Conservation (phyloP, 2,888 invertebrate genomes). For the Orthosia gracilis region DNA sequence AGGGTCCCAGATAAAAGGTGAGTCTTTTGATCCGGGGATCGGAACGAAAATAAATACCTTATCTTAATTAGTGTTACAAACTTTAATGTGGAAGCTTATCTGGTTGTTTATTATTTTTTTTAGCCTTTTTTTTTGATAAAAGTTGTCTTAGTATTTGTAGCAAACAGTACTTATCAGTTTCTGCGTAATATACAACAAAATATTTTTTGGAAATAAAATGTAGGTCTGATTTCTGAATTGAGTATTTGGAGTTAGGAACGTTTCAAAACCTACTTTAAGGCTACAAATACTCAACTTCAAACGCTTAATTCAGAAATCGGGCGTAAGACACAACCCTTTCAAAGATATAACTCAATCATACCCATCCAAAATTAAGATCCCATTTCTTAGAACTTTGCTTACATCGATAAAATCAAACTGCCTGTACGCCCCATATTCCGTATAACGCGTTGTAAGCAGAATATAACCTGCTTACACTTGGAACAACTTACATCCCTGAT, state of each 20-base stretch:
- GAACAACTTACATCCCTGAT: slow-evolving; percentile 79
- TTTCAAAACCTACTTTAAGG: too few relatives aligned
- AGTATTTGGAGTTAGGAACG: too few relatives aligned
- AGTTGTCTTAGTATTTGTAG: not conserved
- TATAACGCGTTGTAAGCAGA: slow-evolving; percentile 69
- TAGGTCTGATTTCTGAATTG: too few relatives aligned
- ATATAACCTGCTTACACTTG: slow-evolving; percentile 69
- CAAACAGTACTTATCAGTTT: not conserved
- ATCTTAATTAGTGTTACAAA: slow-evolving; percentile 58
- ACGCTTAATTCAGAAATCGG: too few relatives aligned
- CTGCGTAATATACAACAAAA: not conserved
- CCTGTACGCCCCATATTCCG: slow-evolving; percentile 65
- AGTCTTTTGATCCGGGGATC: slow-evolving; percentile 46
- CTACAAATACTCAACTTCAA: too few relatives aligned
- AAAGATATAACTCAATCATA: slow-evolving; percentile 25
- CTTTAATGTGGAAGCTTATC: slow-evolving; percentile 44
- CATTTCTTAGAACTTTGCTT: slow-evolving; percentile 16
- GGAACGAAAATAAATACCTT: slow-evolving; percentile 46
- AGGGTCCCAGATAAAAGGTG: slow-evolving; percentile 60
- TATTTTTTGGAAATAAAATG: too few relatives aligned
- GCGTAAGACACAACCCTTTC: not conserved
- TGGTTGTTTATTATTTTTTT: slow-evolving; percentile 12
- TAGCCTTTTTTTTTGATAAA: not conserved
- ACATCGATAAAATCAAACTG: slow-evolving; percentile 38
- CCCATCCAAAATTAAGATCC: slow-evolving; percentile 18